Evolutionary conservation across 1,140 invertebrate species (phyloP).

Genomic region (Euwallacea similis): DNA sequence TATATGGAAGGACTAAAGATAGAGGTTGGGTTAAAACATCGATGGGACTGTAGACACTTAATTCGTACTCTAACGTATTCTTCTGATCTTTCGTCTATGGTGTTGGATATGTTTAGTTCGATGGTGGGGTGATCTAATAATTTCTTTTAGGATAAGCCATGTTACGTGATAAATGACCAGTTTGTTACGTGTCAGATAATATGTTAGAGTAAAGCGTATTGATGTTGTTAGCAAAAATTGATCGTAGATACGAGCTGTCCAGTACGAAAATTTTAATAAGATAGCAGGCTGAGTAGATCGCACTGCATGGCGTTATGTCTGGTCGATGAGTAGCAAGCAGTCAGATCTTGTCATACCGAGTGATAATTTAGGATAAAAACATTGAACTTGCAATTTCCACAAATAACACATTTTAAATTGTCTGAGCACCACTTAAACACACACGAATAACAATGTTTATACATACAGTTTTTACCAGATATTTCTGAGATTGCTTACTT

Average conservation of each 20-base stretch:
- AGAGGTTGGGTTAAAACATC: conserved; percentile 25
- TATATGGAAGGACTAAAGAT: conserved; percentile 41
- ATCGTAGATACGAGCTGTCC: conserved; percentile 21
- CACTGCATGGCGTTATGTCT: conserved; percentile 31
- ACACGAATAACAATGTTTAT: conserved; percentile 55
- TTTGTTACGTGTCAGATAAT: conserved; percentile 1
- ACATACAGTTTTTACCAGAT: conserved; percentile 56
- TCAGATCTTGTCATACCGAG: conserved; percentile 51
- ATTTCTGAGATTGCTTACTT: conserved; percentile 56
- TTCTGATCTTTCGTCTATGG: conserved; percentile 2
- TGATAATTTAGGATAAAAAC: conserved; percentile 50
- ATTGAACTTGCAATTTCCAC: conserved; percentile 55
- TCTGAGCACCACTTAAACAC: conserved; percentile 55
- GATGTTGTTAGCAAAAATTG: too few relatives aligned
- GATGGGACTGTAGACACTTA: conserved; percentile 17
- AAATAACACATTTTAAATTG: conserved; percentile 54
- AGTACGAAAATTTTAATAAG: conserved; percentile 22
- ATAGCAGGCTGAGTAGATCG: conserved; percentile 35
- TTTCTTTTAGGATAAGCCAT: too few relatives aligned
- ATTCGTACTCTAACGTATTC: conserved; percentile 24
- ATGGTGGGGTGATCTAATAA: too few relatives aligned
- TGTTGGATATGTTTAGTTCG: neutral
- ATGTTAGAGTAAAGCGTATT: neutral
- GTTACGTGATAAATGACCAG: neutral
- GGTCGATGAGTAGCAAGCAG: conserved; percentile 48